Evolutionary conservation across 2,113 vertebrate species (phyloP).

Genomic region (Engystomops pustulosus): DNA sequence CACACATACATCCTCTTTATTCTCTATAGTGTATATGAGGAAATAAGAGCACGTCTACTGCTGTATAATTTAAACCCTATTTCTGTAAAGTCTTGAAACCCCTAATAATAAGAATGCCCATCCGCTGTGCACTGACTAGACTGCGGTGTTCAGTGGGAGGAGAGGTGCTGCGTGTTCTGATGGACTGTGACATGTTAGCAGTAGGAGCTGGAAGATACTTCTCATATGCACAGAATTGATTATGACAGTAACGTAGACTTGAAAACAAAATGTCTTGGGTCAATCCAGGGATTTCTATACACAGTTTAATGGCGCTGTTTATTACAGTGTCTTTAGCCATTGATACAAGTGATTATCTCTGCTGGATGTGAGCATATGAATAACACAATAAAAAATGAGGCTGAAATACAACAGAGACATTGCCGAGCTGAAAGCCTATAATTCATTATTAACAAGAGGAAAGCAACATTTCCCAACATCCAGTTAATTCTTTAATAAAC

Average conservation of each 20-base stretch:
- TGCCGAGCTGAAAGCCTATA: slow-evolving; percentile 28
- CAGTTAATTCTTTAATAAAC: slow-evolving; percentile 36
- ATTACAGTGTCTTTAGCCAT: slow-evolving; percentile 38
- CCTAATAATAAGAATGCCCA: neutral
- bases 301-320: slow-evolving; percentile 19
- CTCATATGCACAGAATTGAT: neutral
- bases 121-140: neutral
- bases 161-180: slow-evolving; percentile 2
- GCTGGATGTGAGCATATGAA: slow-evolving; percentile 29
- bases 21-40: neutral
- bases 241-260: slow-evolving; percentile 8
- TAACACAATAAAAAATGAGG: slow-evolving; percentile 42
- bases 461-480: slow-evolving; percentile 36
- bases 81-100: neutral
- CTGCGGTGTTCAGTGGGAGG: neutral
- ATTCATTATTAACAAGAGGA: slow-evolving; percentile 47
- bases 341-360: slow-evolving; percentile 44
- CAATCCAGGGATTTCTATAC: slow-evolving; percentile 39
- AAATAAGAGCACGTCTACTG: neutral
- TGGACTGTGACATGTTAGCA: neutral
- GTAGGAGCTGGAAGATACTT: slow-evolving; percentile 31
- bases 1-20: neutral
- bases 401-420: slow-evolving; percentile 31
- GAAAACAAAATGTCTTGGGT: slow-evolving; percentile 15
- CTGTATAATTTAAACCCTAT: neutral